Base-by-base conservation (phyloP, 1,140 invertebrate species). In the Drosophila tristis region DNA sequence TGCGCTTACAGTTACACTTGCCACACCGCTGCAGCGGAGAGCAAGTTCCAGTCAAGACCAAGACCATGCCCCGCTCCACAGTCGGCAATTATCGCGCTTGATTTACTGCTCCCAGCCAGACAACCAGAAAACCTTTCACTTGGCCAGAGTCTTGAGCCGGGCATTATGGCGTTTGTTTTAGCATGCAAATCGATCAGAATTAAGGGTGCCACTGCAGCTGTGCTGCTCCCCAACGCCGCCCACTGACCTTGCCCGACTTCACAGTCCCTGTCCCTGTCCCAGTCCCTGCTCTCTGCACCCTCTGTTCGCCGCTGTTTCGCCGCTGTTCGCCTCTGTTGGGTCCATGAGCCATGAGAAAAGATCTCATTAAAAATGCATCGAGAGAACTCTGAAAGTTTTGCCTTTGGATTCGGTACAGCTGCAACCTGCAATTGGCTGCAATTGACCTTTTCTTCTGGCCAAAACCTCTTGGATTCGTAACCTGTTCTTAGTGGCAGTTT, bases 91-190 rank as follows among this genome's bases (percentile, higher is more conserved):
- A 81, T 58, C 65, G 47, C 65, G 47, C 31, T 71, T 74, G 74
- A 49, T 50, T 66, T 55, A 56, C 42, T 5, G 35, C 11, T 31
- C 50, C 48, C 23, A 55, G 50, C 42, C 39, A 56, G 29, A 63
- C 11, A 54, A 26, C 16, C 5, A 39, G 9, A 54, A 68, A 78
- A 71, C 74, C 82, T 86, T 86, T 86, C 81, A 86, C 81, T 86
- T 61, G 64, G 66, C 74, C 74, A 39, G 60, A 49, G 70, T 31
- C 29, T 9, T 3, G 31, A 31, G 31, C 8, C 31, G 31, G 23
- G 29, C 16, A 1, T 42, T 16, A 45, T 20, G 53, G 42, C 73
- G 72, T 45, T 68, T 70, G 35, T 74, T 65, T 29, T 49, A 55
- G 63, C 59, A 75, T 80, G 64, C 60, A 80, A 80, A 80, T 76